Evolutionary conservation across 2,797 vertebrate species (phyloP).

Genomic region (Propithecus deckenii): DNA sequence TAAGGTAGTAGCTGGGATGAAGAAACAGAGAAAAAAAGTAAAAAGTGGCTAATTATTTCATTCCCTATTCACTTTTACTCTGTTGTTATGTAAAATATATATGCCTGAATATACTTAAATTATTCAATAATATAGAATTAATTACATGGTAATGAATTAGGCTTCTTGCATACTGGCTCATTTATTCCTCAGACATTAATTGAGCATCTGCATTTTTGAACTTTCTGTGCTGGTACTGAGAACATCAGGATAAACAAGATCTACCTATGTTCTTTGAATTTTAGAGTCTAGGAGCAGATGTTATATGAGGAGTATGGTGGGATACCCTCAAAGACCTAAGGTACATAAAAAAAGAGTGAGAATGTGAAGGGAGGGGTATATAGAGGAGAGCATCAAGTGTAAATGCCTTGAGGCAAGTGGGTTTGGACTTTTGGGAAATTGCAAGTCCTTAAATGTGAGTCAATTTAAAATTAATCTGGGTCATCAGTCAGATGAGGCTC

Average conservation of each 20-base stretch:
- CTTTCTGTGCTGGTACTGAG: not conserved
- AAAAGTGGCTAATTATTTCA: not conserved
- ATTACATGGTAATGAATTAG: not conserved
- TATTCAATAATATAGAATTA: conserved; percentile 15
- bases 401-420: not conserved
- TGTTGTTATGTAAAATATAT: not conserved
- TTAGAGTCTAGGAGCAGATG: not conserved
- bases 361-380: not conserved
- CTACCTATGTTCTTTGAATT: not conserved
- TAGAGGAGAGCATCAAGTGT: not conserved
- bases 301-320: not conserved
- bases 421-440: not conserved
- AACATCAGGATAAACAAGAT: not conserved
- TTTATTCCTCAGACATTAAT: conserved; percentile 27
- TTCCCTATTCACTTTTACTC: not conserved
- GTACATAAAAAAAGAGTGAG: not conserved
- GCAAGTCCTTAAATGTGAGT: not conserved
- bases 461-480: not conserved
- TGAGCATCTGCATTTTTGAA: not conserved
- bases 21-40: not conserved
- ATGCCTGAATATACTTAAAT: not conserved
- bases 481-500: not conserved
- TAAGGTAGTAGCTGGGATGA: not conserved
- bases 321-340: not conserved
- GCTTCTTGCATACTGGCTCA: not conserved